Conservation (phyloP, 2,113 vertebrate genomes). For the Clarias macrocephalus region DNA sequence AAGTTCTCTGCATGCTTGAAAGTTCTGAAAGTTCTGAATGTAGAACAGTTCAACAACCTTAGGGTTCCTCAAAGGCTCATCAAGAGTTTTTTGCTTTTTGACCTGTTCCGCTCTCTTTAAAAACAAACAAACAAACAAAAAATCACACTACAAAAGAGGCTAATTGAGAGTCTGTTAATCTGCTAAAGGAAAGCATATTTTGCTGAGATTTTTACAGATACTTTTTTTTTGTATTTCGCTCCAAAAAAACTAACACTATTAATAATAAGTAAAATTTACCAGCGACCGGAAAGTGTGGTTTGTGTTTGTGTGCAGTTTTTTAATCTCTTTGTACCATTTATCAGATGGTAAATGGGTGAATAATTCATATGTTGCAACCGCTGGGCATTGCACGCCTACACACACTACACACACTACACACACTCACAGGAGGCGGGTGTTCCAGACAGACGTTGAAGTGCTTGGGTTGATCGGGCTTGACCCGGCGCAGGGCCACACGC, state of each 20-base stretch:
- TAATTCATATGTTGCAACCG: conserved; percentile 11
- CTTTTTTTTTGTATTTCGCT: not conserved
- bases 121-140: not conserved
- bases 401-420: not conserved
- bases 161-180: not conserved
- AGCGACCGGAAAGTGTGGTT: not conserved
- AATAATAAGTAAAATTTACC: not conserved
- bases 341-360: conserved; percentile 3
- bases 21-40: not conserved
- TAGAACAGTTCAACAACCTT: not conserved
- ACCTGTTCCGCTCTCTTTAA: not conserved
- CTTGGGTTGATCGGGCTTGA: conserved; percentile 86
- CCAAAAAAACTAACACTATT: not conserved
- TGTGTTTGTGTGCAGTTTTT: not conserved
- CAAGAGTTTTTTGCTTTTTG: not conserved
- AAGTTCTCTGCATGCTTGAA: not conserved
- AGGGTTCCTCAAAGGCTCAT: not conserved
- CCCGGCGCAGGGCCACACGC: conserved; percentile 81
- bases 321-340: not conserved
- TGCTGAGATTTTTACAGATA: not conserved
- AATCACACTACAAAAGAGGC: not conserved
- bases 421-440: conserved; percentile 74
- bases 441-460: conserved; percentile 89
- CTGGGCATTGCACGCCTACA: not conserved
- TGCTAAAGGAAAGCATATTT: too few relatives aligned